Evolutionary conservation across 1,140 invertebrate species (phyloP), one percentile per base, ranked within the genome.

Genomic region (Listronotus bonariensis): DNA sequence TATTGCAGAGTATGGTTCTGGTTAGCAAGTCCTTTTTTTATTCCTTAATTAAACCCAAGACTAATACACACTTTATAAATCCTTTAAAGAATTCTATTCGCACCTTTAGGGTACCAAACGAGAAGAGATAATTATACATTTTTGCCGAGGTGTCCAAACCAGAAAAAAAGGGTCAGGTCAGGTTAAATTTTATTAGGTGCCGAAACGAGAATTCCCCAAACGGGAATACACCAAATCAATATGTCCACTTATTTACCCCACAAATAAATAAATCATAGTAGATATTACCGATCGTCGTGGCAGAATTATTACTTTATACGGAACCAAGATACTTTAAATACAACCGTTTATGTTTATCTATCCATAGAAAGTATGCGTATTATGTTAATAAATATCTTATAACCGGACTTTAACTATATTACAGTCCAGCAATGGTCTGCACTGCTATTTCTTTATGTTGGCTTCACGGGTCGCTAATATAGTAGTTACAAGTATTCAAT

Each of bases 321-420:
- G 49, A 45, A 58, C 26, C 42, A 36, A 58, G 46, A 58, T 45
- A 42, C 43, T 43, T 62, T 18, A 51, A 53, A 60, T 20, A 14
- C 20, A 49, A 49, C 40, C 49, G 34, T 53, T 52, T 53, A 53
- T 49, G 40, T 53, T 62, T 52, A 62, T 62, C 48, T 53, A 45
- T 36, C 48, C 31, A 41, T 62, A 53, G 59, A 62, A 62, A 62
- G 49, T 62, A 62, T 45, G 49, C 40, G 59, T 62, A 62, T 62
- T 62, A 62, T 62, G 59, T 62, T 62, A 62, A 62, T 62, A 62
- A 62, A 62, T 62, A 62, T 62, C 59, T 41, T 42, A 62, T 53
- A 62, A 53, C 36, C 59, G 59, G 59, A 62, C 48, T 60, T 42
- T 26, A 36, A 58, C 55, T 32, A 56, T 41, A 54, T 54, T 57